These are phyloP conservation scores for Cygnus atratus DNA, from an alignment of 2,113 vertebrate species.

Conservation along the genomic window DNA sequence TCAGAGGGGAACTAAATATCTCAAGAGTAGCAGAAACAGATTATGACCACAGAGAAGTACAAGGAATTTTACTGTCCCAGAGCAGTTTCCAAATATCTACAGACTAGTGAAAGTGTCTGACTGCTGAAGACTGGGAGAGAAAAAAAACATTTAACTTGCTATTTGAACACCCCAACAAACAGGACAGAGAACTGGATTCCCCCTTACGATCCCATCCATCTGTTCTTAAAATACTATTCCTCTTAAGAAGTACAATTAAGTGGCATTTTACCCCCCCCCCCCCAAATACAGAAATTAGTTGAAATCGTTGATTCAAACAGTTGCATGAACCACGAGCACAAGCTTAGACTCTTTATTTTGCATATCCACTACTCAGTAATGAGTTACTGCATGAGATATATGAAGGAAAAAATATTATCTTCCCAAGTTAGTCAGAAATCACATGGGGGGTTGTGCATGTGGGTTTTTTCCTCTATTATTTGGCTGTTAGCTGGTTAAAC, in stretches of 20 bases:
- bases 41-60: background rate
- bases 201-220: accelerated
- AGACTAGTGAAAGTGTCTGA: background rate
- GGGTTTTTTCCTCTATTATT: background rate
- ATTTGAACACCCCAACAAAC: background rate
- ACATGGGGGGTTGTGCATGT: accelerated
- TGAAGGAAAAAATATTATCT: background rate
- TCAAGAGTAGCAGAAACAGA: background rate
- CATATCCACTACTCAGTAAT: background rate
- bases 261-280: background rate
- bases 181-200: background rate
- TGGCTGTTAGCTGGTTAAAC: background rate
- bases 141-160: background rate
- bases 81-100: background rate
- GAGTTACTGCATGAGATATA: background rate
- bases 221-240: background rate
- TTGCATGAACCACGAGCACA: background rate
- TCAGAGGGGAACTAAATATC: background rate
- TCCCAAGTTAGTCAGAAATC: background rate
- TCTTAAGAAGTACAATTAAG: background rate
- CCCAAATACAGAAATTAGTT: background rate
- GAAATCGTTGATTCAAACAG: background rate
- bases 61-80: background rate
- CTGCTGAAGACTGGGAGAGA: background rate
- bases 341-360: background rate